Conservation (phyloP, 2,797 vertebrate genomes). For the Eulemur coronatus region DNA sequence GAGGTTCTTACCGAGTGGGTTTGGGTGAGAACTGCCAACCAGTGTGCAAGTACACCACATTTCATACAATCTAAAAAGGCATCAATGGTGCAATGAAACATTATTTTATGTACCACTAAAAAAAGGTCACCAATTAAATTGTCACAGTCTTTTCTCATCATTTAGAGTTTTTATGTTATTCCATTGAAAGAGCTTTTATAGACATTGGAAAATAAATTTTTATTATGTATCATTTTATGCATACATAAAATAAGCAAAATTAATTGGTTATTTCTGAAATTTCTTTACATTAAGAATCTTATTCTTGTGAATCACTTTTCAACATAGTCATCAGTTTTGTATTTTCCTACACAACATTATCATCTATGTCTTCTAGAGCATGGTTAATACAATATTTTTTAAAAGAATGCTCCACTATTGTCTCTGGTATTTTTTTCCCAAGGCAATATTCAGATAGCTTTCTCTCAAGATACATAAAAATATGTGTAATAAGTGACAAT, state of each 20-base stretch:
- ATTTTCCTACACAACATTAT: not conserved
- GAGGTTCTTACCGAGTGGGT: not conserved
- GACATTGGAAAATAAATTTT: not conserved
- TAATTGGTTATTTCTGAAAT: not conserved
- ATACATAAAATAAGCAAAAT: not conserved
- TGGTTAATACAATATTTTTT: not conserved
- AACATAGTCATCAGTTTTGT: not conserved
- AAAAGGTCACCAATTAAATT: not conserved
- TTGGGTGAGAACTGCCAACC: not conserved
- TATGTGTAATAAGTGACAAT: not conserved
- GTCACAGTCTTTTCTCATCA: not conserved
- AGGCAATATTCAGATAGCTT: not conserved
- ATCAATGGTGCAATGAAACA: not conserved
- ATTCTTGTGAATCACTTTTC: not conserved
- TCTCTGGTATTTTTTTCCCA: not conserved
- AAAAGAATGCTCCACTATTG: not conserved
- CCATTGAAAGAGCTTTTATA: not conserved
- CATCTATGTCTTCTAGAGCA: not conserved
- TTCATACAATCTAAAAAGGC: not conserved
- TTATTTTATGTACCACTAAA: not conserved
- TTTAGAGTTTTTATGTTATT: not conserved
- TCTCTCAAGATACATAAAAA: conserved; percentile 5
- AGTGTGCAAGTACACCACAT: not conserved
- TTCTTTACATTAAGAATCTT: not conserved
- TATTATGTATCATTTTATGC: not conserved